Conservation (phyloP, 1,140 invertebrate genomes). For the Drosophila kanapiae region DNA sequence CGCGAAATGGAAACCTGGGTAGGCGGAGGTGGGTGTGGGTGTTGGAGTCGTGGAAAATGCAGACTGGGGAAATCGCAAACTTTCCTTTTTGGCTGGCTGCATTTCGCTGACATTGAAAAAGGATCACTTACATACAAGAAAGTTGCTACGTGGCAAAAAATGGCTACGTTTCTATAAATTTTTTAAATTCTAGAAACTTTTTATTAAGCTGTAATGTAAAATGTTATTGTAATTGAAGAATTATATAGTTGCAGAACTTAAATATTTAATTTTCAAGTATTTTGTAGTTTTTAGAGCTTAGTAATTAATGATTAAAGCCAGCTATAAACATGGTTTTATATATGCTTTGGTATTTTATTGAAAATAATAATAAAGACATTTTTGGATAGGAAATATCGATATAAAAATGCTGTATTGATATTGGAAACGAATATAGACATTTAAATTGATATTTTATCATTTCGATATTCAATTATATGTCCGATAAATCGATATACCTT, state of each 20-base stretch:
- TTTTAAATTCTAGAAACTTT: too few species aligned
- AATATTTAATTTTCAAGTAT: neutral
- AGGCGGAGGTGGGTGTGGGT: neutral
- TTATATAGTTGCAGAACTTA: too few species aligned
- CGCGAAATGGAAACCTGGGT: neutral
- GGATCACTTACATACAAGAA: slow-evolving; percentile 19
- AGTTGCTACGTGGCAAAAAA: neutral
- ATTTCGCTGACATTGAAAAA: slow-evolving; percentile 70
- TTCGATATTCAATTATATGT: too few species aligned
- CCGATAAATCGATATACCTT: too few species aligned
- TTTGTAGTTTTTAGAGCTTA: neutral
- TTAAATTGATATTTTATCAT: too few species aligned
- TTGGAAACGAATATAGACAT: too few species aligned
- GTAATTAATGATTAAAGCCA: too few species aligned
- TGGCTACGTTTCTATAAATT: neutral
- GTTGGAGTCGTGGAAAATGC: neutral
- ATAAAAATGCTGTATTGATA: too few species aligned
- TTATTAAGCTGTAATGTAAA: neutral
- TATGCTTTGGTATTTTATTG: too few species aligned
- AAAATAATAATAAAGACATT: too few species aligned
- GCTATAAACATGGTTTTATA: too few species aligned
- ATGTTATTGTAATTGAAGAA: neutral
- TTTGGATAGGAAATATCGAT: too few species aligned
- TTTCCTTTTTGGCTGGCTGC: slow-evolving; percentile 30
- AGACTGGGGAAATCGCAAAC: slow-evolving; percentile 43